phyloP scores from a whole-genome alignment of 2,797 vertebrate species.

The Mastacembelus armatus region DNA sequence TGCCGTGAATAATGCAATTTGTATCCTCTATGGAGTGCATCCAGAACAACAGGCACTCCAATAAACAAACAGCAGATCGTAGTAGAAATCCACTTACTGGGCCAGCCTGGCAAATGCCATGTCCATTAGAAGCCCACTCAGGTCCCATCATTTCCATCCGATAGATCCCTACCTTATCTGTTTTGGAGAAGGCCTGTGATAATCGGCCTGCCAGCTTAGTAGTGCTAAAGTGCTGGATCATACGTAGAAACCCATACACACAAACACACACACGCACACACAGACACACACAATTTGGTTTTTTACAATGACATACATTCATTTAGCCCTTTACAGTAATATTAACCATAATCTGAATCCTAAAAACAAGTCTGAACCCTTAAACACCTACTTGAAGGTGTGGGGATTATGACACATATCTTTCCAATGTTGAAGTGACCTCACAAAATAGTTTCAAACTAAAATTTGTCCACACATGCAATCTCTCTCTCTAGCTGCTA shows the following conservation, averaged over 20 bases:
- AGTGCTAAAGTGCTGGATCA: slow-evolving; percentile 60
- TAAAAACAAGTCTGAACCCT: no score
- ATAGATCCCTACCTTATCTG: slow-evolving; percentile 73
- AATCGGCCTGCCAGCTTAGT: slow-evolving; percentile 70
- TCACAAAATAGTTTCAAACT: no score
- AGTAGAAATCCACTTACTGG: slow-evolving; percentile 83
- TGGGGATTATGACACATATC: no score
- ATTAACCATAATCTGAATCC: no score
- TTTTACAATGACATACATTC: no score
- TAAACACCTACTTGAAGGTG: no score
- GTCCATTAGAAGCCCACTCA: slow-evolving; percentile 75
- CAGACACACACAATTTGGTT: no score
- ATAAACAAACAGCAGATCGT: slow-evolving; percentile 84
- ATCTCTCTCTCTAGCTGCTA: no score
- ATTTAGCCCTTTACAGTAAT: no score
- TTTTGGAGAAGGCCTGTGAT: slow-evolving; percentile 63
- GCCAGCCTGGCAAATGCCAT: slow-evolving; percentile 65
- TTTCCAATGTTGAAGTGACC: no score
- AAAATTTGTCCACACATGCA: no score
- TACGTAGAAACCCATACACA: slow-evolving; percentile 29
- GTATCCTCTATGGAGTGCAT: slow-evolving; percentile 87
- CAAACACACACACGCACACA: not conserved
- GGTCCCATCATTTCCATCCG: slow-evolving; percentile 72
- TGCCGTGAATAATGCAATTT: slow-evolving; percentile 88
- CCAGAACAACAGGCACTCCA: slow-evolving; percentile 84